Base-by-base conservation (phyloP, 2,888 invertebrate genomes). In the Neria commutata region DNA sequence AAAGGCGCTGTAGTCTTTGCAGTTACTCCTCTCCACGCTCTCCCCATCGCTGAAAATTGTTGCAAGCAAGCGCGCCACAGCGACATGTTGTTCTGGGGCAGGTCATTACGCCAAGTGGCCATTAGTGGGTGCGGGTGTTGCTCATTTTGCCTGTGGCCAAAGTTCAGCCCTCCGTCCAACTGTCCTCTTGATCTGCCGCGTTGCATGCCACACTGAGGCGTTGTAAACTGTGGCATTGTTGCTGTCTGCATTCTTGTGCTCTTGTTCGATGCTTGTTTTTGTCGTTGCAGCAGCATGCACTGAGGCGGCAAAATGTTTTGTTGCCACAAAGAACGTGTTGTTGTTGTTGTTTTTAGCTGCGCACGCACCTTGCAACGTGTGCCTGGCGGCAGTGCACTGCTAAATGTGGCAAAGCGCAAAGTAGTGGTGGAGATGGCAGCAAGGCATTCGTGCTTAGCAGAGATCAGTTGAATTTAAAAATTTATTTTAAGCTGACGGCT, bases 61-160 rank as follows among this genome's bases (percentile, higher is more conserved):
- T n/a, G n/a, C n/a, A n/a, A n/a, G n/a, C n/a, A n/a, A n/a, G n/a
- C n/a, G n/a, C n/a, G n/a, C n/a, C n/a, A n/a, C n/a, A n/a, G n/a
- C n/a, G n/a, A n/a, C n/a, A n/a, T n/a, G n/a, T 54, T 34, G 33
- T 45, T 6, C 46, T 14, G 23, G 29, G 5, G 29, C 33, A 54
- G 54, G 54, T 54, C 54, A 54, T 46, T 54, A 46, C 46, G 54
- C 29, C 54, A 54, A 45, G 54, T 33, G 33, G 54, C 53, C 54
- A 54, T 54, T 54, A 54, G n/a, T n/a, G n/a, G 54, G 54, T 54
- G 54, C 54, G 54, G 54, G 54, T 54, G 54, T 54, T 29, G 40
- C 40, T 42, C n/a, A 14, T n/a, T n/a, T n/a, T n/a, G 14, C 48
- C 40, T 52, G n/a, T 52, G 42, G 42, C 24, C 42, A 52, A 42